Conservation (phyloP, 2,797 vertebrate genomes). For the Megaceryle alcyon region DNA sequence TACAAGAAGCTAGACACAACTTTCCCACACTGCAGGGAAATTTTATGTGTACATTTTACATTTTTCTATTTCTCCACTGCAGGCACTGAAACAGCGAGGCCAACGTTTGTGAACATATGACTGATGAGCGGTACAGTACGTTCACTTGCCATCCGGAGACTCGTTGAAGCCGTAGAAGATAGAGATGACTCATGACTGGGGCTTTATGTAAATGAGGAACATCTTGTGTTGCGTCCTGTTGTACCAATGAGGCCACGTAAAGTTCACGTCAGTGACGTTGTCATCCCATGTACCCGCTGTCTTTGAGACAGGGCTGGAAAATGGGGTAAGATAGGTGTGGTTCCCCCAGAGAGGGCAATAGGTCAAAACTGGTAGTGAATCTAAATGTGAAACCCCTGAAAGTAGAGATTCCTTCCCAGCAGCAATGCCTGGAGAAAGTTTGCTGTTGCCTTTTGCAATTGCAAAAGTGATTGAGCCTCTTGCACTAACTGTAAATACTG, state of each 20-base stretch:
- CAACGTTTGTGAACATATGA: not conserved
- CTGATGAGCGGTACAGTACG: not conserved
- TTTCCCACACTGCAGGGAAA: slow-evolving; percentile 14
- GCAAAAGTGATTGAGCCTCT: not conserved
- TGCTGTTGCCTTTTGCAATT: not conserved
- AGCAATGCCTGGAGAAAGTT: not conserved
- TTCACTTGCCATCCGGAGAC: not conserved
- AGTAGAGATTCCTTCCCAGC: not conserved
- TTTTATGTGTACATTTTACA: not conserved
- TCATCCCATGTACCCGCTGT: not conserved
- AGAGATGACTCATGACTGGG: slow-evolving; percentile 27
- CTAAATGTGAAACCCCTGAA: not conserved
- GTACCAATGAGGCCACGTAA: not conserved
- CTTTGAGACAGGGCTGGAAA: not conserved
- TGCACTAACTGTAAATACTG: slow-evolving; percentile 1
- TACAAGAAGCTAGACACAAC: not conserved
- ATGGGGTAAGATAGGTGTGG: not conserved
- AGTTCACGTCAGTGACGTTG: not conserved
- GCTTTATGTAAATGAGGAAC: slow-evolving; percentile 50
- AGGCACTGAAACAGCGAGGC: not conserved
- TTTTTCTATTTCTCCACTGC: not conserved
- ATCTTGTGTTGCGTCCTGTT: not conserved
- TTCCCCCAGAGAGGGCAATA: not conserved
- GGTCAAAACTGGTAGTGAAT: not conserved
- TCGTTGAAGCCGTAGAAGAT: not conserved